Percentiles rank a stretch among this genome's conserved stretches.
Conservation (phyloP, 2,888 invertebrate species). For the Scaptomyza polygonia region DNA sequence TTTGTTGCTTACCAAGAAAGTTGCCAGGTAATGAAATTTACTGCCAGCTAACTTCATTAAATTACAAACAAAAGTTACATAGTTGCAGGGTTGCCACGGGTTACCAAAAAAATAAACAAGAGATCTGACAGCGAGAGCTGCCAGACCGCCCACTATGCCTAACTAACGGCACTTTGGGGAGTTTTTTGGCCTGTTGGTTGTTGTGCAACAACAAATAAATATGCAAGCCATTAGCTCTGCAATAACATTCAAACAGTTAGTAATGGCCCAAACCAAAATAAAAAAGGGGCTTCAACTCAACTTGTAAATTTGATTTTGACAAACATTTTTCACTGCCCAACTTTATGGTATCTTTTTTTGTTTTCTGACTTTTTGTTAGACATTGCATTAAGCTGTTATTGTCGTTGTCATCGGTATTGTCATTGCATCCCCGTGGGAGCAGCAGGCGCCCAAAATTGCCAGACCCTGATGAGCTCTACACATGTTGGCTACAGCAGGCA, state of each 20-base stretch:
- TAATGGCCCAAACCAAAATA: slow-evolving; percentile 49
- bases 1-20: slow-evolving; percentile 62
- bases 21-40: slow-evolving; percentile 64
- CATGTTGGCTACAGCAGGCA: slow-evolving; percentile 28
- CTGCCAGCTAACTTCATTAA: slow-evolving; percentile 64
- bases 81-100: slow-evolving; percentile 47
- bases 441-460: slow-evolving; percentile 52
- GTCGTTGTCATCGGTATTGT: slow-evolving; percentile 55
- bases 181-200: slow-evolving; percentile 28
- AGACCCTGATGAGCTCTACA: slow-evolving; percentile 38
- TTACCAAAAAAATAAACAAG: slow-evolving; percentile 23
- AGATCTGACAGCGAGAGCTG: slow-evolving; percentile 26
- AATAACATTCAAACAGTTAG: slow-evolving; percentile 64
- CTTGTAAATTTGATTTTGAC: slow-evolving; percentile 67
- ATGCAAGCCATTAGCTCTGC: slow-evolving; percentile 53
- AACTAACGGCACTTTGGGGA: slow-evolving; percentile 55
- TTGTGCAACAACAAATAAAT: slow-evolving; percentile 22
- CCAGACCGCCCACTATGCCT: slow-evolving; percentile 43
- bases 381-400: slow-evolving; percentile 56
- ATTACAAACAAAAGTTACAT: slow-evolving; percentile 47
- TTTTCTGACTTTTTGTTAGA: slow-evolving; percentile 31
- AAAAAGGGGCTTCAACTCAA: slow-evolving; percentile 18
- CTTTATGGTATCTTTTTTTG: slow-evolving; percentile 9
- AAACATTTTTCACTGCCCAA: slow-evolving; percentile 62
- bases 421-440: slow-evolving; percentile 77